A percentile compares a stretch with the other conserved stretches of the same genome.
Conservation (phyloP, 1,140 invertebrate species). For the Drosophila punjabiensis region DNA sequence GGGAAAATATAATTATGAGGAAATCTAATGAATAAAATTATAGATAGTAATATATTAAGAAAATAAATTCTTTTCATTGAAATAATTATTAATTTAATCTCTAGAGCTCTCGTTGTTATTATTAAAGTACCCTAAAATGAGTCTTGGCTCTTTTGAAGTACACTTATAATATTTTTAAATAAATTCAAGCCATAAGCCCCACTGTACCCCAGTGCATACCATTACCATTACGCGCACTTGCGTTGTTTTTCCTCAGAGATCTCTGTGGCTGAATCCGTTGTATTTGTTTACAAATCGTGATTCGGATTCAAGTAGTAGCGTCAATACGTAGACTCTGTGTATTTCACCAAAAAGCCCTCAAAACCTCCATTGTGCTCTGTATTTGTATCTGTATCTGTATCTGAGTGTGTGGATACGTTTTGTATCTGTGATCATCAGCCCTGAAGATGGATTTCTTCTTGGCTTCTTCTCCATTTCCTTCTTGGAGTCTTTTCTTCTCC, state of each 20-base stretch:
- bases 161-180: not conserved
- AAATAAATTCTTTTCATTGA: too few species aligned
- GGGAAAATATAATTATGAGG: too few species aligned
- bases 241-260: constrained; percentile 27
- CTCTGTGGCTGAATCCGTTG: constrained; percentile 28
- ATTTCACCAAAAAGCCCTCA: constrained; percentile 46
- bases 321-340: constrained; percentile 56
- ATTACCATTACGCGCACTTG: constrained; percentile 75
- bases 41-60: too few species aligned
- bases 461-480: constrained; percentile 50
- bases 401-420: constrained; percentile 11
- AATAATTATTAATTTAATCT: not conserved
- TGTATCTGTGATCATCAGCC: constrained; percentile 60
- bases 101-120: not conserved
- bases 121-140: too few species aligned
- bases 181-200: constrained; percentile 4
- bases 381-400: constrained; percentile 11
- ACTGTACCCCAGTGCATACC: constrained; percentile 54
- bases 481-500: constrained; percentile 43
- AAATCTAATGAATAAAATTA: too few species aligned
- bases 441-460: constrained; percentile 81
- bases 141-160: not conserved
- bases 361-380: constrained; percentile 35
- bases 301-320: constrained; percentile 81
- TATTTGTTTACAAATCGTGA: constrained; percentile 84